Base-by-base conservation (phyloP, 2,113 vertebrate genomes). In the Pogona vitticeps region DNA sequence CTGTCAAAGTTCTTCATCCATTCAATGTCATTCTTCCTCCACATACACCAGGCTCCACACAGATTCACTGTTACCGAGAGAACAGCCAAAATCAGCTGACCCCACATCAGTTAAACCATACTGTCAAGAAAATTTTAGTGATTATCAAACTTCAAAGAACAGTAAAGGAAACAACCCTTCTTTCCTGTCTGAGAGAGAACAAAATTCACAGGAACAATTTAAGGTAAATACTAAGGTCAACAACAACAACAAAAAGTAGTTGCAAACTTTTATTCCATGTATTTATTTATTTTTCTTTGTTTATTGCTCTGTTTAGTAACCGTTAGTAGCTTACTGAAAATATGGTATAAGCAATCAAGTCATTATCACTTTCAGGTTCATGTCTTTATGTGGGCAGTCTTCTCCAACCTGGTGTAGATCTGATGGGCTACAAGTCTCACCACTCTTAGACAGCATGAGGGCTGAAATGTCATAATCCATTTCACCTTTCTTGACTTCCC, bases 191-290 rank as follows among this genome's bases (percentile, higher is more conserved):
- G 80, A 0, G 0, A 86, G 23, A 83, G 72, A 86, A 85, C n/a
- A 40, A 18, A 17, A 1, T 84, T 3, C 38, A 1, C 36, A 20
- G 52, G 5, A 26, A 0, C 1, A 2, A 33, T 18, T 42, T 77
- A 92, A 92, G 94, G 94, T 95, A 93, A 92, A 93, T 95, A 92
- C 91, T 26, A 23, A 4, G 40, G 91, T 3, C 28, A 0, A n/a
- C 26, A 14, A 77, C 40, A 36, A 28, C 42, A 83, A 61, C 31
- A 42, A n/a, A n/a, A n/a, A n/a, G n/a, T n/a, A n/a, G n/a, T n/a
- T n/a, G n/a, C n/a, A n/a, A n/a, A 3, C 0, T 38, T 2, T 14
- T 46, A 68, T n/a, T 79, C 46, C 79, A 40, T 58, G 63, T 10
- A 28, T 61, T 80, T 71, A 14, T 7, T 12, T 46, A 3, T 13